Conservation (phyloP, 2,113 vertebrate genomes). For the Zootoca vivipara region DNA sequence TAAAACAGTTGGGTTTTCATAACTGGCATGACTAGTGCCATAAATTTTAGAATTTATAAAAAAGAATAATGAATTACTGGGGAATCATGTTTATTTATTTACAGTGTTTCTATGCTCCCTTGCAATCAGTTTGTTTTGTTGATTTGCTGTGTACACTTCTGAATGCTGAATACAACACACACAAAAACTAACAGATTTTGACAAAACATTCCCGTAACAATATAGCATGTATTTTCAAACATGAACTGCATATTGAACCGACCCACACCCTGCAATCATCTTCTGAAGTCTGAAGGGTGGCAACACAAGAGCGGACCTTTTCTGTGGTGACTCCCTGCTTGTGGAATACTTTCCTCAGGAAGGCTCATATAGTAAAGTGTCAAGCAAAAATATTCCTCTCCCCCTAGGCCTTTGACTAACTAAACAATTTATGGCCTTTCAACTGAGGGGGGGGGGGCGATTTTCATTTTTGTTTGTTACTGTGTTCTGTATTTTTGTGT, state of each 20-base stretch:
- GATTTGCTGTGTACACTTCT: neutral
- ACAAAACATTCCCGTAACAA: neutral
- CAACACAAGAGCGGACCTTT: too few species aligned
- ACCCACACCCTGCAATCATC: too few species aligned
- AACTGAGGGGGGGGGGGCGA: too few species aligned
- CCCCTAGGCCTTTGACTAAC: too few species aligned
- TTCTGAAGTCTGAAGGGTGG: too few species aligned
- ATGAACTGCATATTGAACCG: neutral
- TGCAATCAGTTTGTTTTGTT: neutral
- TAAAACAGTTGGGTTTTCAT: neutral
- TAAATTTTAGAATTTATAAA: neutral
- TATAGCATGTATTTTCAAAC: neutral
- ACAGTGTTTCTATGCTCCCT: too few species aligned
- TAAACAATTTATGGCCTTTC: too few species aligned
- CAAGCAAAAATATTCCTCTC: too few species aligned
- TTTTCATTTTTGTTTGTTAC: neutral
- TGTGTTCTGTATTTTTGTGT: too few species aligned
- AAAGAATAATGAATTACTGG: neutral
- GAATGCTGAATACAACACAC: neutral
- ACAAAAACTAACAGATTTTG: neutral
- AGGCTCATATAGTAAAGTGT: too few species aligned
- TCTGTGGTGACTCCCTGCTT: too few species aligned
- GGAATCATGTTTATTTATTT: neutral
- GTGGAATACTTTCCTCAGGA: too few species aligned
- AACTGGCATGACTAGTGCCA: neutral